Conservation (phyloP, 2,888 invertebrate genomes). For the Microchrysa polita region DNA sequence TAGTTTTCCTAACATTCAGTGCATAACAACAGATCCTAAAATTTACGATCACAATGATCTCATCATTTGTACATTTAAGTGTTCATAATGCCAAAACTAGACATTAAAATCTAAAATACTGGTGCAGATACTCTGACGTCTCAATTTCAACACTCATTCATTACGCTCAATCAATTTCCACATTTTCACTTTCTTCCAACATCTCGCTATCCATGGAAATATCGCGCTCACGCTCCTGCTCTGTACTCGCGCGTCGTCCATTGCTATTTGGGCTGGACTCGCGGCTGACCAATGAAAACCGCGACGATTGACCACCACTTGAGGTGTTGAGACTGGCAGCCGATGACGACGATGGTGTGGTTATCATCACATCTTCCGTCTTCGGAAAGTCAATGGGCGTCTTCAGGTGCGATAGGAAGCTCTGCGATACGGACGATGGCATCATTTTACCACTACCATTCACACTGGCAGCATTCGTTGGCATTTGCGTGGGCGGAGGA, state of each 20-base stretch:
- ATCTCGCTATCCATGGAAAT: conserved; percentile 51
- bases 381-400: conserved; percentile 48
- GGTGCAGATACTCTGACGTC: background rate
- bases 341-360: no score
- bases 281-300: conserved; percentile 45
- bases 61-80: no score
- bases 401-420: conserved; percentile 52
- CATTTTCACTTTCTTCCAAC: conserved; percentile 61
- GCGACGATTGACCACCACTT: conserved; percentile 43
- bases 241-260: conserved; percentile 30
- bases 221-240: conserved; percentile 7
- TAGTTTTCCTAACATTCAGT: no score
- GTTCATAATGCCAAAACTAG: no score
- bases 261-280: conserved; percentile 46
- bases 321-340: conserved; percentile 50
- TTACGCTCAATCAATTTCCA: conserved; percentile 62
- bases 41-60: no score
- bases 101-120: background rate
- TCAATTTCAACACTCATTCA: background rate
- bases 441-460: conserved; percentile 39
- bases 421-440: conserved; percentile 46
- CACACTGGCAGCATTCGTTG: background rate
- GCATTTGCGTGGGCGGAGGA: conserved; percentile 57
- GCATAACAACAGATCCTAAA: no score
- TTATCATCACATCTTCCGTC: conserved; percentile 43